Conservation (phyloP, 2,888 invertebrate genomes). For the Mesorhabditis belari region DNA sequence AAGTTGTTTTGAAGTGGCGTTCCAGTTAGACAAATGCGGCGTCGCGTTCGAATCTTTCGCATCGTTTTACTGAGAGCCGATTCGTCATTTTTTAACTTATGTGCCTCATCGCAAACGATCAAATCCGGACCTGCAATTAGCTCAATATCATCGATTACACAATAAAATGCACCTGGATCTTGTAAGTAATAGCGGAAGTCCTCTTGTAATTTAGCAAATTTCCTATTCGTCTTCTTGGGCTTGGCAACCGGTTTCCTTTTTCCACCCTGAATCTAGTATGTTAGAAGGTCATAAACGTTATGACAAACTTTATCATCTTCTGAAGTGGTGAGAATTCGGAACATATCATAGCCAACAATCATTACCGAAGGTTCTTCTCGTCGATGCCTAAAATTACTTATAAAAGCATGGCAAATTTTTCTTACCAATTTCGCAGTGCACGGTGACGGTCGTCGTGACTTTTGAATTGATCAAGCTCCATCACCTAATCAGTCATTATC, state of each 20-base stretch:
- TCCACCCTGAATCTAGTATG: not conserved
- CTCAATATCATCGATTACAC: not conserved
- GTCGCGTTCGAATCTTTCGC: constrained; percentile 71
- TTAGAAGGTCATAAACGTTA: not conserved
- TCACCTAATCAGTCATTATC: no score
- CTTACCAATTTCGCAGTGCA: constrained; percentile 34
- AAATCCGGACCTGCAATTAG: constrained; percentile 72
- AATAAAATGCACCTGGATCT: constrained; percentile 35
- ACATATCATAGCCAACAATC: constrained; percentile 92
- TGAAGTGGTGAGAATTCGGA: constrained; percentile 66
- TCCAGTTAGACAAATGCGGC: constrained; percentile 90
- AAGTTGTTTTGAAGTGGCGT: constrained; percentile 96
- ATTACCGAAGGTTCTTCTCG: constrained; percentile 66
- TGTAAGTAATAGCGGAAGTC: constrained; percentile 42
- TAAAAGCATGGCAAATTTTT: no score
- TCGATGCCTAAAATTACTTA: no score
- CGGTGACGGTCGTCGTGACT: constrained; percentile 69
- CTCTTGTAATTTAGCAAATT: constrained; percentile 28
- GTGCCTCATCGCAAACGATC: constrained; percentile 94
- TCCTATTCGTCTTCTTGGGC: constrained; percentile 15
- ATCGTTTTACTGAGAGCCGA: constrained; percentile 81
- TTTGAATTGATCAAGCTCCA: constrained; percentile 68
- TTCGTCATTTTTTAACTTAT: constrained; percentile 86
- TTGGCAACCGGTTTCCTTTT: constrained; percentile 7
- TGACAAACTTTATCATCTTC: constrained; percentile 32